These are phyloP conservation scores for Drosophila kurseongensis DNA, from an alignment of 1,140 invertebrate species.

Conservation along the genomic window DNA sequence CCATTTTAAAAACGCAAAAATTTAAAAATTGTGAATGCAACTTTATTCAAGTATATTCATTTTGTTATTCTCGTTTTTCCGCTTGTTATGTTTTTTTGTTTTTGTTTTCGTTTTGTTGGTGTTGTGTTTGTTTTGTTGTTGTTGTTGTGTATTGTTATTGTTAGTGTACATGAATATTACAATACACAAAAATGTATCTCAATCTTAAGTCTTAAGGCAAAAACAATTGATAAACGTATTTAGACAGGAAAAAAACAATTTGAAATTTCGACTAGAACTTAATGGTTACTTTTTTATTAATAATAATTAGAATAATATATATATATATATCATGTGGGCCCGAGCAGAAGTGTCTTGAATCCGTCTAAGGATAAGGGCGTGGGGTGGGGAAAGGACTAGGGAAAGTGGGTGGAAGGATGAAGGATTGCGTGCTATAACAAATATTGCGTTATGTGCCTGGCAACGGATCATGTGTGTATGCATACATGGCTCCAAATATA, in stretches of 20 bases:
- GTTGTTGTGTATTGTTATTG: conserved; percentile 47
- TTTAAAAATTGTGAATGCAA: conserved; percentile 83
- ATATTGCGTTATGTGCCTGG: conserved; percentile 54
- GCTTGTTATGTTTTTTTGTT: conserved; percentile 33
- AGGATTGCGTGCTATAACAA: conserved; percentile 56
- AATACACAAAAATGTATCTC: conserved; percentile 72
- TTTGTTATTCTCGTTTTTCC: conserved; percentile 56
- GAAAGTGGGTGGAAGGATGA: conserved; percentile 2
- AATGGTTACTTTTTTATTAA: conserved; percentile 55
- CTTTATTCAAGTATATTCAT: conserved; percentile 83
- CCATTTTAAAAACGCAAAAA: conserved; percentile 7
- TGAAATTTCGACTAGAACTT: conserved; percentile 84
- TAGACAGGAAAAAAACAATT: conserved; percentile 66
- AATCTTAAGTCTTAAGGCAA: conserved; percentile 68
- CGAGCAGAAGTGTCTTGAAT: conserved; percentile 7
- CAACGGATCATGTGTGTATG: conserved; percentile 42
- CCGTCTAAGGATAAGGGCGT: conserved; percentile 5
- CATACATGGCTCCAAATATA: conserved; percentile 10
- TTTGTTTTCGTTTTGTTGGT: conserved; percentile 56
- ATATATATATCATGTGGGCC: conserved; percentile 28
- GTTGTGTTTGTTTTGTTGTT: conserved; percentile 48
- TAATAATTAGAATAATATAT: conserved; percentile 54
- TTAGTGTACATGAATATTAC: conserved; percentile 73
- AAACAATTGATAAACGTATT: conserved; percentile 64
- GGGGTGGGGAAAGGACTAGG: not conserved